A percentile compares a stretch with the other conserved stretches of the same genome.
Evolutionary conservation across 1,140 invertebrate species (phyloP).

Genomic region (Eurosta solidaginis): DNA sequence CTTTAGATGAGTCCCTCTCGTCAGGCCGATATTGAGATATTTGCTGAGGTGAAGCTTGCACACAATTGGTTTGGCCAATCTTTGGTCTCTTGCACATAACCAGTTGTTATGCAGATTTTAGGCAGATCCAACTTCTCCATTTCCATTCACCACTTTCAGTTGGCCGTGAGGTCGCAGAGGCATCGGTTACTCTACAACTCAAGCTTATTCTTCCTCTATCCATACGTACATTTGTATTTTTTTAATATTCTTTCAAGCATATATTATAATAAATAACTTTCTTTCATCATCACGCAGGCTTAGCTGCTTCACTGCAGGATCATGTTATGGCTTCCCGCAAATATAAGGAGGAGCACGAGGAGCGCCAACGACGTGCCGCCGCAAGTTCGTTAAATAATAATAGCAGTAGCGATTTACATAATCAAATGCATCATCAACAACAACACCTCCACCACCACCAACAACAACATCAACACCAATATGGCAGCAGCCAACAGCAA

Average conservation of each 20-base stretch:
- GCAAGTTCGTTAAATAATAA: constrained; percentile 36
- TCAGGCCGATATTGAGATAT: too few species aligned
- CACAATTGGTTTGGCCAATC: too few species aligned
- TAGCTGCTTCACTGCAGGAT: constrained; percentile 81
- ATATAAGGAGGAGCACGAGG: constrained; percentile 65
- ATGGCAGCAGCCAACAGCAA: background rate
- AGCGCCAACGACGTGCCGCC: constrained; percentile 46
- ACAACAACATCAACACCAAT: constrained; percentile 32
- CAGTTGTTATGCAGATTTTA: too few species aligned
- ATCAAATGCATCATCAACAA: constrained; percentile 34
- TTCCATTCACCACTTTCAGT: too few species aligned
- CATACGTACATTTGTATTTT: background rate
- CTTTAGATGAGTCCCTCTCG: too few species aligned
- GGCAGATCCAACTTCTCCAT: too few species aligned
- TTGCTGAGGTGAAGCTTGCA: too few species aligned
- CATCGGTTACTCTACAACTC: too few species aligned
- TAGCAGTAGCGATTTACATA: constrained; percentile 4
- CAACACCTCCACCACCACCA: constrained; percentile 31
- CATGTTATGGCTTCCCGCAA: constrained; percentile 72
- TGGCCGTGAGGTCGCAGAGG: too few species aligned
- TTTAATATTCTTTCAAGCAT: background rate
- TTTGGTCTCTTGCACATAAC: too few species aligned
- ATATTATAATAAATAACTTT: background rate
- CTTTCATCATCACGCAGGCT: constrained; percentile 61
- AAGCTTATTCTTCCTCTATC: too few species aligned